Evolutionary conservation across 2,113 vertebrate genomes (phyloP).

Genomic region (Castor canadensis): DNA sequence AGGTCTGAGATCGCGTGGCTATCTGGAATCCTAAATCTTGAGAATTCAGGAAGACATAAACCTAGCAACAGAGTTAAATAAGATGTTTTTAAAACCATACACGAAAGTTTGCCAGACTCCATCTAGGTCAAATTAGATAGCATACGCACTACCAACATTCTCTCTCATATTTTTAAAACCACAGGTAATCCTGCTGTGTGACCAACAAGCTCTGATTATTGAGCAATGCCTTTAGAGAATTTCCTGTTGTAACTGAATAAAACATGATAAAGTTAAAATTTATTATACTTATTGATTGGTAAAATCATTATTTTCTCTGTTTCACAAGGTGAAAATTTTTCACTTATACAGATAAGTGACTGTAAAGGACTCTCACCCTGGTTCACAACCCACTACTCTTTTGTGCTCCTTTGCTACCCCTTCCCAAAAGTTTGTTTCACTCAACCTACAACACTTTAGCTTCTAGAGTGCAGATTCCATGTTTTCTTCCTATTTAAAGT

Average conservation of each 20-base stretch:
- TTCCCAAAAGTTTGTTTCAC: neutral
- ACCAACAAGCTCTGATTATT: neutral
- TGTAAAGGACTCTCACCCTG: no score
- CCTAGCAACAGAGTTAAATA: conserved; percentile 81
- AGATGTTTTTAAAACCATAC: conserved; percentile 23
- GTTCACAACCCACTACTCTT: neutral
- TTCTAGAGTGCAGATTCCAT: neutral
- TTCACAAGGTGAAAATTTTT: neutral
- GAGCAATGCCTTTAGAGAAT: neutral
- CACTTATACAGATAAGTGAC: no score
- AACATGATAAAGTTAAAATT: neutral
- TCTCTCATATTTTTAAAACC: neutral
- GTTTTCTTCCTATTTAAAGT: neutral
- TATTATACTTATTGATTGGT: neutral
- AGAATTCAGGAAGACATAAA: conserved; percentile 92
- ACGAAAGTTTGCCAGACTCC: neutral
- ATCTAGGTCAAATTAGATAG: neutral
- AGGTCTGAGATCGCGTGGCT: conserved; percentile 95
- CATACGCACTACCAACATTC: neutral
- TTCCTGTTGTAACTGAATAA: conserved; percentile 1
- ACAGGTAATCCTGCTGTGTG: neutral
- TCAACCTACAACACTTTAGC: neutral
- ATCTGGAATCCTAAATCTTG: conserved; percentile 92
- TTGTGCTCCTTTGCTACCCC: neutral
- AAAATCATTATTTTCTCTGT: neutral